These are phyloP conservation scores for Julus scandinavius DNA, from an alignment of 2,888 invertebrate genomes.

Conservation along the genomic window DNA sequence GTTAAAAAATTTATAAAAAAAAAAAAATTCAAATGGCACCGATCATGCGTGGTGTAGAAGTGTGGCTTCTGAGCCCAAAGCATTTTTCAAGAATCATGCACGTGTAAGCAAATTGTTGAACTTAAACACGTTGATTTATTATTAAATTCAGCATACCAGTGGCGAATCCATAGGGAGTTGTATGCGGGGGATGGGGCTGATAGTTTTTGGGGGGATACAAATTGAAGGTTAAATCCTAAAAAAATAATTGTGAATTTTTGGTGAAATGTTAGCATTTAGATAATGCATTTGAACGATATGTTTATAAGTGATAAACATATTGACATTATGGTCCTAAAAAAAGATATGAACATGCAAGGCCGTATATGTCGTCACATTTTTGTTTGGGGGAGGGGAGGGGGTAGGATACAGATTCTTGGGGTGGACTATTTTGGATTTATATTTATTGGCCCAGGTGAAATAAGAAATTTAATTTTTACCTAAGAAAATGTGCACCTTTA, in stretches of 20 bases:
- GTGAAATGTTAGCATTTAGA: no score
- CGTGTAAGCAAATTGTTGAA: no score
- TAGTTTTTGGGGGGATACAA: not conserved
- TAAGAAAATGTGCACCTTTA: no score
- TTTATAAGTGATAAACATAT: no score
- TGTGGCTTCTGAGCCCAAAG: conserved; percentile 30
- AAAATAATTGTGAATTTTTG: not conserved
- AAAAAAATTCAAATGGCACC: conserved; percentile 23
- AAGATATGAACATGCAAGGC: no score
- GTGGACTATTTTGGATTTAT: no score
- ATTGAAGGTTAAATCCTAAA: not conserved
- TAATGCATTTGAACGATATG: not conserved
- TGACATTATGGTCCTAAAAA: no score
- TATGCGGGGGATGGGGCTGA: not conserved
- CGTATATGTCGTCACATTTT: no score
- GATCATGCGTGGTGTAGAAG: conserved; percentile 9
- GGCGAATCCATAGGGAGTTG: conserved; percentile 18
- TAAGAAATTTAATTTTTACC: no score
- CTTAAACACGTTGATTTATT: not conserved
- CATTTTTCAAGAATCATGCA: conserved; percentile 4
- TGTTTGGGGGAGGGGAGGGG: no score
- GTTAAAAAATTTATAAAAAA: not conserved
- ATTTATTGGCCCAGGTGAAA: no score
- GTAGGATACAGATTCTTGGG: no score
- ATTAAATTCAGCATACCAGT: conserved; percentile 5